Percentiles rank a stretch among this genome's conserved stretches.
Evolutionary conservation across 2,888 invertebrate species (phyloP).

Genomic region (Apodemia mormo): DNA sequence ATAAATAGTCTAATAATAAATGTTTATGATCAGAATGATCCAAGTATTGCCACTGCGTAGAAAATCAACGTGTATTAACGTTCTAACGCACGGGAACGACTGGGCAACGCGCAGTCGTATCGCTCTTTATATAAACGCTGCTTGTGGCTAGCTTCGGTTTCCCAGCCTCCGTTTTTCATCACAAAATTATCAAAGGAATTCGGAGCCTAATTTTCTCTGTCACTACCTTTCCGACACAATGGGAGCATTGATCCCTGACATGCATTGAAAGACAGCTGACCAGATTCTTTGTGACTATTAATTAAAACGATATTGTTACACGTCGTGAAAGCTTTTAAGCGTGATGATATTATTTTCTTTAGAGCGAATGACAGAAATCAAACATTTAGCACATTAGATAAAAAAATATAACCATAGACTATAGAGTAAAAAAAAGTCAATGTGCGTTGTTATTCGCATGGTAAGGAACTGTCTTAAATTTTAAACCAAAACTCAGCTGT

Average conservation of each 20-base stretch:
- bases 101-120: constrained; percentile 65
- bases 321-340: not conserved
- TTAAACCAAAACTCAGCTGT: too few relatives aligned
- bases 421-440: too few relatives aligned
- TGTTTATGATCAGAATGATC: constrained; percentile 17
- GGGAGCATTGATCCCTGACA: constrained; percentile 74
- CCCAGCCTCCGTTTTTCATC: constrained; percentile 67
- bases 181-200: constrained; percentile 78
- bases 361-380: too few relatives aligned
- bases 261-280: constrained; percentile 64
- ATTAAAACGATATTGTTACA: constrained; percentile 49
- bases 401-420: too few relatives aligned
- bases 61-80: constrained; percentile 27
- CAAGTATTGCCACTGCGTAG: constrained; percentile 24
- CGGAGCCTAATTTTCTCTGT: constrained; percentile 75
- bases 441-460: too few relatives aligned
- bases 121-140: constrained; percentile 65
- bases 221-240: constrained; percentile 73
- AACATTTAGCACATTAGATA: too few relatives aligned
- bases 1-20: not conserved
- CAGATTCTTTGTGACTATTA: constrained; percentile 58
- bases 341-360: too few relatives aligned
- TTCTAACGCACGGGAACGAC: constrained; percentile 57
- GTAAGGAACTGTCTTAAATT: too few relatives aligned
- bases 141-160: constrained; percentile 49